A percentile compares a stretch with the other conserved stretches of the same genome.
Evolutionary conservation across 2,113 vertebrate genomes (phyloP).

Genomic region (Cervus canadensis): DNA sequence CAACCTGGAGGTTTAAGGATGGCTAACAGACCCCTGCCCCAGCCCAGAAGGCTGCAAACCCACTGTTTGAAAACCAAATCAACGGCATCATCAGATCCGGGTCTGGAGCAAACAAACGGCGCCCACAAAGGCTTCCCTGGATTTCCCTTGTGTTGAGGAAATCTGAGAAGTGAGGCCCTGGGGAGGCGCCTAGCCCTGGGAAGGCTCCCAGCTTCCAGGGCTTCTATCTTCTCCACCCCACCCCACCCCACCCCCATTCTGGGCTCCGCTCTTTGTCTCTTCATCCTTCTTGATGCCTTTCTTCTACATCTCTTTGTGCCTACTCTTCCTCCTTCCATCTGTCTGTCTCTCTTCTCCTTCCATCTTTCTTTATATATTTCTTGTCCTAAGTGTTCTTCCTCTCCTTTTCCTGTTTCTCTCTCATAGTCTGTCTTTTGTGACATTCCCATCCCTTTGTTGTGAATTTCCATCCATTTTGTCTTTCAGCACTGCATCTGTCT

Average conservation of each 20-base stretch:
- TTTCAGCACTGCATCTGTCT: not conserved
- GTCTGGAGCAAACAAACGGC: conserved; percentile 63
- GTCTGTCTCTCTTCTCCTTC: not conserved
- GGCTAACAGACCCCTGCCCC: conserved; percentile 63
- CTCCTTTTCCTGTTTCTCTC: not conserved
- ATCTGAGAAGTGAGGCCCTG: conserved; percentile 64
- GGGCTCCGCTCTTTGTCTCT: conserved; percentile 30
- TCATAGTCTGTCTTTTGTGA: not conserved
- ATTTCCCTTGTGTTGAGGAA: conserved; percentile 56
- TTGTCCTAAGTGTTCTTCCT: not conserved
- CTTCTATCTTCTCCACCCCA: not conserved
- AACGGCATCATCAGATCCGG: conserved; percentile 63
- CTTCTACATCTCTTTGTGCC: not conserved
- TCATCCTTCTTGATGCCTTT: not conserved
- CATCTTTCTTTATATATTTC: not conserved
- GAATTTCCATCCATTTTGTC: not conserved
- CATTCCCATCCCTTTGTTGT: not conserved
- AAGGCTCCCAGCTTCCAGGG: conserved; percentile 12
- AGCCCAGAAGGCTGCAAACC: conserved; percentile 61
- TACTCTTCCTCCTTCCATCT: not conserved
- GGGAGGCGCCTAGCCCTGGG: conserved; percentile 32
- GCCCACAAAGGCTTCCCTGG: conserved; percentile 67
- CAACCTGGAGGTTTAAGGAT: conserved; percentile 68
- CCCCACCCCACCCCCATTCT: not conserved
- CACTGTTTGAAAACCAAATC: conserved; percentile 72